Evolutionary conservation across 2,113 vertebrate species (phyloP).

Genomic region (Triplophysa dalaica): DNA sequence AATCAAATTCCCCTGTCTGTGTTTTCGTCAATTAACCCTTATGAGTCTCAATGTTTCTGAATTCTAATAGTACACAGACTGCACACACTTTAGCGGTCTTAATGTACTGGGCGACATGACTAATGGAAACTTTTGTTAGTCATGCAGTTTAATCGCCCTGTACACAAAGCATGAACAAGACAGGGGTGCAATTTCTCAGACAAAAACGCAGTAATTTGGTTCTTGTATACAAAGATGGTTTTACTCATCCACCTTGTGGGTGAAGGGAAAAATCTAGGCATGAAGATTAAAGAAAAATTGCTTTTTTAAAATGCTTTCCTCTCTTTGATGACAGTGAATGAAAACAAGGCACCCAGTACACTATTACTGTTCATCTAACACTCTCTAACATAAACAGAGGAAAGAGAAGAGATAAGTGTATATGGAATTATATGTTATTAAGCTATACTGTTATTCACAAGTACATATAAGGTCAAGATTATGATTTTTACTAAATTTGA

Average conservation of each 20-base stretch:
- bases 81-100: constrained; percentile 1
- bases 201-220: not conserved
- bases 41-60: constrained; percentile 10
- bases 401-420: not conserved
- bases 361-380: not conserved
- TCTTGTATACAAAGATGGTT: not conserved
- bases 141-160: constrained; percentile 14
- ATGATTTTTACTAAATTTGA: too few species aligned
- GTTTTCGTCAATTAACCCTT: constrained; percentile 34
- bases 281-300: not conserved
- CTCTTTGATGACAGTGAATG: constrained; percentile 15
- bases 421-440: not conserved
- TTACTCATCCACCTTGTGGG: constrained; percentile 1
- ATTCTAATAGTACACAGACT: constrained; percentile 14
- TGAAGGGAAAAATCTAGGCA: not conserved
- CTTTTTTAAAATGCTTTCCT: not conserved
- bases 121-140: constrained; percentile 32
- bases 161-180: not conserved
- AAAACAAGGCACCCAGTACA: not conserved
- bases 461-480: not conserved
- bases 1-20: constrained; percentile 18
- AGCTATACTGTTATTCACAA: not conserved
- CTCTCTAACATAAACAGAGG: not conserved
- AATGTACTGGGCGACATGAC: constrained; percentile 5
- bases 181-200: not conserved